Evolutionary conservation across 2,113 vertebrate species (phyloP), one percentile per base, ranked within the genome.

Genomic region (Strigops habroptila): DNA sequence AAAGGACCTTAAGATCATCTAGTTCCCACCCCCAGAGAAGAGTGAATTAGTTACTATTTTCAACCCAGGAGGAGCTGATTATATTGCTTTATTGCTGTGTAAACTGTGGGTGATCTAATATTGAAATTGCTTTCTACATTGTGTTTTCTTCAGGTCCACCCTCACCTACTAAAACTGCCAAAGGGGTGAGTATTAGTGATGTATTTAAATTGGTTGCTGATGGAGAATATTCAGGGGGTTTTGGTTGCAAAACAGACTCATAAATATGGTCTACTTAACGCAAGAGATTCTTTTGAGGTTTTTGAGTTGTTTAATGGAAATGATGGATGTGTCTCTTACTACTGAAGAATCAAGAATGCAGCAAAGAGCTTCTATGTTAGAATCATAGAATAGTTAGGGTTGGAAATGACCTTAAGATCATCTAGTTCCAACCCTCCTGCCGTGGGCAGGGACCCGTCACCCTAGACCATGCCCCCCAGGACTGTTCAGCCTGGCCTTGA

Each of bases 81-180:
- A 4, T 75, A 27, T 87, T 87, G 57, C 77, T 25, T 48, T 80
- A 91, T 48, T 49, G 39, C 53, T 91, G 24, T 69, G 74, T 37
- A 52, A 82, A 64, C 28, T 41, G 49, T 16, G 63, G 60, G 23
- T 75, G 80, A 41, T 19, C 63, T 44, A 11, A 23, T 35, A 43
- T 7, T 92, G 73, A 96, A 86, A 64, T 33, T n/a, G 30, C 28
- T 65, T 76, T 95, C 74, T 91, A 0, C 17, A 0, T 79, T 94
- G 88, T 97, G 25, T 98, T 97, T 96, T 94, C 68, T 91, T 91
- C 98, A 99, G 99, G 99, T 98, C 99, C 99, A 84, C 98, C 99
- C 11, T 99, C 99, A 95, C 99, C 99, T 88, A 98, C 99, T 93
- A 99, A 99, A 98, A 98, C 98, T n/a, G 90, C 98, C 62, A 99